Percentiles rank a stretch among this genome's conserved stretches.
Conservation (phyloP, 2,113 vertebrate species). For the Saccopteryx bilineata region DNA sequence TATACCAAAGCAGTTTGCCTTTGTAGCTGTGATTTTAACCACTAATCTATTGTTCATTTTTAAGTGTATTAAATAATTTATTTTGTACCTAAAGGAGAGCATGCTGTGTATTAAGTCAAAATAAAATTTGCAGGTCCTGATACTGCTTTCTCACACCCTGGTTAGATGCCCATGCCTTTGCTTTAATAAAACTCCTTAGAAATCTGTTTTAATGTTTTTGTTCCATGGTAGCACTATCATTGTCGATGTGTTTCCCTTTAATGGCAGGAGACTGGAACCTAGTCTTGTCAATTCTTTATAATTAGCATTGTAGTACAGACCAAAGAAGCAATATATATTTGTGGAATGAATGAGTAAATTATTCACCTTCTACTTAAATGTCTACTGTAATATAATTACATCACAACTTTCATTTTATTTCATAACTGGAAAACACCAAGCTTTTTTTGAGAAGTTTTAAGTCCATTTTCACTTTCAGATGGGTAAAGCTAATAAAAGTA, state of each 20-base stretch:
- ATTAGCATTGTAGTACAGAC: neutral
- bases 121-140: neutral
- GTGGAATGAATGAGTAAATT: neutral
- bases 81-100: neutral
- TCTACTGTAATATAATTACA: neutral
- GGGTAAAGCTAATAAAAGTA: neutral
- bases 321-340: neutral
- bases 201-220: neutral
- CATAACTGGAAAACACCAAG: neutral
- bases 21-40: neutral
- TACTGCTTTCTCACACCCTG: neutral
- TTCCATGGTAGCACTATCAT: no score
- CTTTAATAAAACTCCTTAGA: neutral
- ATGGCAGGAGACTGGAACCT: neutral
- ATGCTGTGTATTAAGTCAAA: neutral
- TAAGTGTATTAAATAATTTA: neutral
- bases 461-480: neutral
- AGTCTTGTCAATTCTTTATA: neutral
- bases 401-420: conserved; percentile 42
- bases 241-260: fast-evolving
- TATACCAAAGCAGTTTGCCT: neutral
- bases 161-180: neutral
- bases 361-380: conserved; percentile 12
- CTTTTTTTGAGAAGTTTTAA: conserved; percentile 39
- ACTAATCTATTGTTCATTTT: neutral